phyloP scores from a whole-genome alignment of 2,797 vertebrate species.

The Gymnoscopelus microlampas region DNA sequence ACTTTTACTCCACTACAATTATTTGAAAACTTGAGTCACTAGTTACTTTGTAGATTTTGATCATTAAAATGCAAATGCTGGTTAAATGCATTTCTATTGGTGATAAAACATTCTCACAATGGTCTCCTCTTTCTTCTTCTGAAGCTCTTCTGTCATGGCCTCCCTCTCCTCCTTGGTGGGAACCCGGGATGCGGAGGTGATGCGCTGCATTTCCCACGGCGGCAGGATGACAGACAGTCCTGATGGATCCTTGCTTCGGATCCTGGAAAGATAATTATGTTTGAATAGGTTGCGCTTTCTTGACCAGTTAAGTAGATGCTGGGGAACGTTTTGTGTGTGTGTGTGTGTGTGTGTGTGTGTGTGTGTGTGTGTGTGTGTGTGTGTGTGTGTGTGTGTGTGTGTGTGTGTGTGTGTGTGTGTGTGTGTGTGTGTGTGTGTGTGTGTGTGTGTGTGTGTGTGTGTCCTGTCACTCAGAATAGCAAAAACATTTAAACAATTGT shows the following conservation, averaged over 20 bases:
- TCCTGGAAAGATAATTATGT: slow-evolving; percentile 64
- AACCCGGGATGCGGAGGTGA: slow-evolving; percentile 71
- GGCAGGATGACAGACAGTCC: slow-evolving; percentile 81
- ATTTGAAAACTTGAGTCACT: no score
- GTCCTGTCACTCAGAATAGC: no score
- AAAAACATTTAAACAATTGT: no score
- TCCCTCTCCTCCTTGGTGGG: slow-evolving; percentile 58
- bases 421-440: background rate
- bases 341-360: no score
- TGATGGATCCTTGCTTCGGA: slow-evolving; percentile 79
- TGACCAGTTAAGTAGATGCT: no score
- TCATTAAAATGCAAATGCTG: no score
- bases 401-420: no score
- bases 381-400: background rate
- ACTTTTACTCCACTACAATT: no score
- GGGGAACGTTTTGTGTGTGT: no score
- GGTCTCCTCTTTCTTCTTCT: slow-evolving; percentile 74
- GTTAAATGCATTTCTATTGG: no score
- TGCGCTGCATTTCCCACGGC: slow-evolving; percentile 76
- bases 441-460: background rate
- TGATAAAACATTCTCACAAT: slow-evolving; percentile 22
- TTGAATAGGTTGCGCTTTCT: background rate
- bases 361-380: background rate
- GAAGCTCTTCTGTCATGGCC: slow-evolving; percentile 50
- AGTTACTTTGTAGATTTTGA: no score